Conservation (phyloP, 2,113 vertebrate genomes). For the Sclerurus mexicanus region DNA sequence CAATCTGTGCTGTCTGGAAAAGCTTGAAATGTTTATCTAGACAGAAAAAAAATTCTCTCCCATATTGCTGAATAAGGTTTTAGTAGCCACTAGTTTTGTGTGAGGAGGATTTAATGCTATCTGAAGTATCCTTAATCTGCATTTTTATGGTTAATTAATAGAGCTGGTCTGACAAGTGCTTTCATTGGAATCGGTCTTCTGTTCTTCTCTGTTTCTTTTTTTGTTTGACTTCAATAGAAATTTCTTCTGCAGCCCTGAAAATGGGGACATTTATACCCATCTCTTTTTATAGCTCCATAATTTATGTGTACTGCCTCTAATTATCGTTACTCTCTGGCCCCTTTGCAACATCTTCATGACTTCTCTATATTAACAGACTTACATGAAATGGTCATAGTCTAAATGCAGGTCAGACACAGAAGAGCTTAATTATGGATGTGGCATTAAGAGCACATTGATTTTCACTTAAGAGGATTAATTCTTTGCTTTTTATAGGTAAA, state of each 20-base stretch:
- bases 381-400: not conserved
- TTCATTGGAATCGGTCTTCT: not conserved
- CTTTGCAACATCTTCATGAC: not conserved
- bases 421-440: not conserved
- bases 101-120: not conserved
- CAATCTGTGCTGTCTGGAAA: not conserved
- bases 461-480: constrained; percentile 16
- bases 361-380: not conserved
- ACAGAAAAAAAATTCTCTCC: not conserved
- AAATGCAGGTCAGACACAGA: not conserved
- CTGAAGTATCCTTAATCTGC: constrained; percentile 5
- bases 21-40: not conserved
- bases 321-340: not conserved
- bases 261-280: not conserved
- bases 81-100: not conserved
- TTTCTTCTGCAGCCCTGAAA: not conserved
- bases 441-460: constrained; percentile 19
- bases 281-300: constrained; percentile 19
- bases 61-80: not conserved
- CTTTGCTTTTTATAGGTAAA: not conserved
- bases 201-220: not conserved
- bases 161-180: not conserved
- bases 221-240: not conserved
- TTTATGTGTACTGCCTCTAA: not conserved
- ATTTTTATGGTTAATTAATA: constrained; percentile 53